Conservation (phyloP, 2,888 invertebrate genomes). For the Epinotia ramella region DNA sequence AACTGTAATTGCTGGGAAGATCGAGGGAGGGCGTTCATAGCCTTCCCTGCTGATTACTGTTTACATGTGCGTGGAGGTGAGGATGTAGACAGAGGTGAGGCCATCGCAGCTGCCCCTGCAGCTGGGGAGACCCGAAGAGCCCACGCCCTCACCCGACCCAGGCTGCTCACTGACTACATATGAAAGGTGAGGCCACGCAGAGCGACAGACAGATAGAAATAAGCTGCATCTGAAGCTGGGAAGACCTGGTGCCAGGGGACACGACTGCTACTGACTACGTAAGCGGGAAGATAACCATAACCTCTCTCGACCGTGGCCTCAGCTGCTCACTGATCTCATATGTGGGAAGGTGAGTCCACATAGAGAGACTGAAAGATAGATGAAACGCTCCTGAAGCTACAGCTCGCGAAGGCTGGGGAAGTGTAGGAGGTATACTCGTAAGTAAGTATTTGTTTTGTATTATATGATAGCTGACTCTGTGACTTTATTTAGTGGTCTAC, state of each 20-base stretch:
- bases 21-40: conserved; percentile 76
- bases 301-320: background rate
- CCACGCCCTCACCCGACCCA: conserved; percentile 87
- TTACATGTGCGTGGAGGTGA: conserved; percentile 13
- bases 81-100: conserved; percentile 54
- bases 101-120: conserved; percentile 89
- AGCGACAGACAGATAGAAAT: background rate
- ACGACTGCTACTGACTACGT: background rate
- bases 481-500: too few relatives aligned
- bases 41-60: background rate
- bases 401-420: too few relatives aligned
- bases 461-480: too few relatives aligned
- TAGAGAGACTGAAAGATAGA: too few relatives aligned
- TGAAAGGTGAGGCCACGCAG: conserved; percentile 2
- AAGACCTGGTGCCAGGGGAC: background rate
- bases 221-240: background rate
- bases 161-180: conserved; percentile 11
- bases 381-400: too few relatives aligned
- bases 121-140: conserved; percentile 86
- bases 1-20: conserved; percentile 73
- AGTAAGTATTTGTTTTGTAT: too few relatives aligned
- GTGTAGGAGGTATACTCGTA: too few relatives aligned
- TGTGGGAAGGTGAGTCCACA: too few relatives aligned
- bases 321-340: background rate
- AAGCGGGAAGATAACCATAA: background rate